These are phyloP conservation scores for Diplodus puntazzo DNA, from an alignment of 2,797 vertebrate species.

Conservation along the genomic window DNA sequence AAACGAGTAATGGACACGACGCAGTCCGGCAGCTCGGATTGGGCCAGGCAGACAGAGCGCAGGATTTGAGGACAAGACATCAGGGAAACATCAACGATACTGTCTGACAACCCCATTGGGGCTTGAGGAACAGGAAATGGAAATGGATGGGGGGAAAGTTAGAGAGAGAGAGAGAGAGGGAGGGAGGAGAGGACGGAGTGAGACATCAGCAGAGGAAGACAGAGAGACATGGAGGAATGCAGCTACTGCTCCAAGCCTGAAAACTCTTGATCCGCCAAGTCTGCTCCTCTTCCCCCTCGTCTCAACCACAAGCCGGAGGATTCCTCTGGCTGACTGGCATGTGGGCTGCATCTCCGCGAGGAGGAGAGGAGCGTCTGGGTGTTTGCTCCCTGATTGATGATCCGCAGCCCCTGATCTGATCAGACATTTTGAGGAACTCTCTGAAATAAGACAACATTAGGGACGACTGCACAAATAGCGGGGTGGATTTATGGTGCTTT, in stretches of 20 bases:
- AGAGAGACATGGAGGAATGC: conserved; percentile 74
- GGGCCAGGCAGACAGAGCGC: conserved; percentile 26
- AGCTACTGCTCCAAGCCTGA: conserved; percentile 65
- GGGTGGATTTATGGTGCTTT: conserved; percentile 63
- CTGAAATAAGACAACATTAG: conserved; percentile 49
- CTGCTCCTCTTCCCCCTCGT: conserved; percentile 68
- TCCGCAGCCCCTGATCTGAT: conserved; percentile 56
- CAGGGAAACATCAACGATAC: conserved; percentile 59
- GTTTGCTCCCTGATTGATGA: conserved; percentile 62
- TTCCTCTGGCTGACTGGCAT: conserved; percentile 72
- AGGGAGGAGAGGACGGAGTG: conserved; percentile 47
- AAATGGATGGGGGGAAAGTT: conserved; percentile 35
- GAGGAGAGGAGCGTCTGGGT: conserved; percentile 37
- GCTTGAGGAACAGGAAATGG: conserved; percentile 50
- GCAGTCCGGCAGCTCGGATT: conserved; percentile 28
- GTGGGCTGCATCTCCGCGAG: conserved; percentile 63
- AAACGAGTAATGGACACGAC: conserved; percentile 27
- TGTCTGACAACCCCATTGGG: conserved; percentile 65
- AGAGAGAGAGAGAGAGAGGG: conserved; percentile 26
- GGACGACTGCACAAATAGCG: conserved; percentile 40
- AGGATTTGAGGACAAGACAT: conserved; percentile 55
- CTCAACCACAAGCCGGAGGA: conserved; percentile 74
- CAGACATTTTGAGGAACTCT: conserved; percentile 48
- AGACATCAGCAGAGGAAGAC: conserved; percentile 74
- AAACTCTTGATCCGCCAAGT: conserved; percentile 68